Evolutionary conservation across 2,888 invertebrate genomes (phyloP), one percentile per base, ranked within the genome.

Genomic region (Chaetoderma sp.): DNA sequence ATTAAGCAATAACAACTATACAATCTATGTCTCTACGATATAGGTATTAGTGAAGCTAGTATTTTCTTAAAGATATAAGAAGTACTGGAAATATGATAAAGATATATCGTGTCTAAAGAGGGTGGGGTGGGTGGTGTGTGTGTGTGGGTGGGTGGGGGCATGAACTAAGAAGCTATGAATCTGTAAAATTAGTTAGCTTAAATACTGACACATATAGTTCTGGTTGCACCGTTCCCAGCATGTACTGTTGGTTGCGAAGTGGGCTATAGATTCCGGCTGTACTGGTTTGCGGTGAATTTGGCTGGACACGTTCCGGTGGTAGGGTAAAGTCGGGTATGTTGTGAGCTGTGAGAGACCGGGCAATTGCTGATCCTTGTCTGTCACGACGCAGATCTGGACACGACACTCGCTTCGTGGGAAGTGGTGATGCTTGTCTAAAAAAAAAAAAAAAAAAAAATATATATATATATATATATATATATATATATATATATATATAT

Each of bases 271-370:
- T 28, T 25, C 65, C 60, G 2, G 44, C 60, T 16, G 65, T 61
- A 8, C 62, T 30, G 23, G 71, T 62, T 10, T 45, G 44, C 16
- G 55, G 39, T n/a, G 42, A 25, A 8, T 59, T 45, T 6, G 78
- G 77, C 60, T 79, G 77, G n/a, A 78, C 66, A 5, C 75, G 60
- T 65, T 79, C 78, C 1, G 77, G 72, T 1, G 76, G 77, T 2
- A 78, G 64, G 1, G 67, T 69, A 63, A 78, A 76, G 57, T 76
- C 71, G 13, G 78, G 75, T 39, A 76, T 69, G n/a, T 68, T 66
- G 36, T 70, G 73, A 23, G 70, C 54, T 1, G 76, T 78, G 63
- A 74, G 33, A 30, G 74, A 73, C 1, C 74, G 66, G n/a, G 74
- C 70, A 52, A 77, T 60, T n/a, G 73, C 44, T 4, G 59, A 55